These are phyloP conservation scores for Lasioglossum malachurum DNA, from an alignment of 2,888 invertebrate species.

Conservation along the genomic window DNA sequence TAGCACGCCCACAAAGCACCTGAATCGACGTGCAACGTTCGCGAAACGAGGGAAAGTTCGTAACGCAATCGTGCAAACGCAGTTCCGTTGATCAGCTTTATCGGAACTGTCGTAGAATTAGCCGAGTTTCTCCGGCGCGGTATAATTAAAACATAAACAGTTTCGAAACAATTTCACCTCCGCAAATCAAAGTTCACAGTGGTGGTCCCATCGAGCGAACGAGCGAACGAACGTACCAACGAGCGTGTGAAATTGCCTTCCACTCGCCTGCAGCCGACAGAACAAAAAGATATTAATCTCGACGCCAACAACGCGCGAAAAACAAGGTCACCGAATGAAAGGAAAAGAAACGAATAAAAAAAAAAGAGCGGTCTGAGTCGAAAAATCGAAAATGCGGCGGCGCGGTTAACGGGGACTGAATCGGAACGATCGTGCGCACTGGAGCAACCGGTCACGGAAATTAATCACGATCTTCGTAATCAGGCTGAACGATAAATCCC, in stretches of 20 bases:
- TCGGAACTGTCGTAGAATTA: conserved; percentile 40
- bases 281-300: conserved; percentile 21
- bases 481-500: conserved; percentile 34
- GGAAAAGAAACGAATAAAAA: not conserved
- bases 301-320: not conserved
- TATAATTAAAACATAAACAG: conserved; percentile 56
- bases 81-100: conserved; percentile 44
- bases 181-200: conserved; percentile 24
- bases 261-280: not conserved
- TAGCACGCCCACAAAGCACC: not conserved
- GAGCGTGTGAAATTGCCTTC: conserved; percentile 12
- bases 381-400: conserved; percentile 11
- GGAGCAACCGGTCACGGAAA: not conserved
- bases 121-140: conserved; percentile 25
- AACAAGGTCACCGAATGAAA: not conserved
- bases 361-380: no score
- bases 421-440: not conserved
- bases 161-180: conserved; percentile 20
- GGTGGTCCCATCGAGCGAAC: not conserved
- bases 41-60: not conserved
- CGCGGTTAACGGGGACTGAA: not conserved
- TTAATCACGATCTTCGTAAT: conserved; percentile 41
- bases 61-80: conserved; percentile 24
- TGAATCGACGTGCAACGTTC: not conserved
- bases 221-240: not conserved